Base-by-base conservation (phyloP, 2,797 vertebrate species). In the Pseudochaenichthys georgianus region DNA sequence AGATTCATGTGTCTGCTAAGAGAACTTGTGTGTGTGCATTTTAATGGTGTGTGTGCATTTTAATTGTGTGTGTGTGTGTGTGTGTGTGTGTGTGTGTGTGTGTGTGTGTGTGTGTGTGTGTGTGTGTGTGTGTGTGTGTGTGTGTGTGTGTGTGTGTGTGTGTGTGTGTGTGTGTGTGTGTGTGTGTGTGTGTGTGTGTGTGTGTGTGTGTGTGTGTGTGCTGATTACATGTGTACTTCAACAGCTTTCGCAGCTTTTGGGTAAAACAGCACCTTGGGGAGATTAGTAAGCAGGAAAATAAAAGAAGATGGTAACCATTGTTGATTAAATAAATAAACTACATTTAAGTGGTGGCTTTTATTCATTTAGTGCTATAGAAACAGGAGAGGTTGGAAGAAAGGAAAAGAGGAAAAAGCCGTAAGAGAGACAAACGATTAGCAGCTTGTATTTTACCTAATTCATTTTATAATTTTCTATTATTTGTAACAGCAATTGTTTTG, bases 251-350 rank as follows among this genome's bases (percentile, higher is more conserved):
- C 48, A 13, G 7, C 42, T 53, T 12, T 60, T 51, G 9, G 59
- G 43, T 19, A 16, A 60, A 68, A 60, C 4, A 3, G 51, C 19
- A 41, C 46, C 59, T 21, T 13, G 21, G 58, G 42, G 75, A 73
- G 52, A 60, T 43, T 43, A 21, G 74, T 57, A 34, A 47, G 15
- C 15, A 52, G 45, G 54, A 47, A 47, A 46, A 59, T 48, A 19
- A 15, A 42, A 9, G 53, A 28, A 38, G 13, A 69, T 3, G 46
- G n/a, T 28, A 28, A 28, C 28, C 28, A 28, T 28, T 13, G 28
- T 60, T 55, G 64, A 42, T 55, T 38, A 63, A 75, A 7, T n/a
- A 28, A 65, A 59, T 62, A 64, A 57, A 57, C 11, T n/a, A 64
- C 31, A 16, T 57, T 48, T 50, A 28, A 28, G 28, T 28, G 28